These are phyloP conservation scores for Galerucella pusilla DNA, from an alignment of 2,888 invertebrate species.

Conservation along the genomic window DNA sequence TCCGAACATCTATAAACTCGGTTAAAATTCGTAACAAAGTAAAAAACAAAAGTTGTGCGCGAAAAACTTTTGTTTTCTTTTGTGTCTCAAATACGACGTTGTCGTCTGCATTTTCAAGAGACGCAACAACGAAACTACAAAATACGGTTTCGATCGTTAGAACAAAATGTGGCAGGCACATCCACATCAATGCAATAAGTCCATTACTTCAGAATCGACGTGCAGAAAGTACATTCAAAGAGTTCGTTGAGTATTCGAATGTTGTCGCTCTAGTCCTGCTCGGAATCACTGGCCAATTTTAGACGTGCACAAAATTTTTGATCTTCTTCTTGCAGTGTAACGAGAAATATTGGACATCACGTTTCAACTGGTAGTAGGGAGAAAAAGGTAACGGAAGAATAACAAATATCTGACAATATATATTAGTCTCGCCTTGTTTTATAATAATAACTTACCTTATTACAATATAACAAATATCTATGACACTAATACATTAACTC, in stretches of 20 bases:
- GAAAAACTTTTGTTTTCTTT: slow-evolving; percentile 27
- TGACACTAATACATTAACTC: neutral
- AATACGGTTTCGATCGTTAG: slow-evolving; percentile 30
- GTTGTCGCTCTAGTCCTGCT: slow-evolving; percentile 50
- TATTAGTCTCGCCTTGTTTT: neutral
- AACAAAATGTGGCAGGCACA: slow-evolving; percentile 35
- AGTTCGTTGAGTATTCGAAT: slow-evolving; percentile 52
- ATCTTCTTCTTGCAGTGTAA: slow-evolving; percentile 38
- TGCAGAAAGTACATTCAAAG: slow-evolving; percentile 46
- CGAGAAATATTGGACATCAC: slow-evolving; percentile 31
- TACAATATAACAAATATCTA: neutral
- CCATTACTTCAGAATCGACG: slow-evolving; percentile 45
- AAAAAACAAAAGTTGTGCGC: slow-evolving; percentile 17
- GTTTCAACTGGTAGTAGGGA: slow-evolving; percentile 26
- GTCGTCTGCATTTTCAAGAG: slow-evolving; percentile 25
- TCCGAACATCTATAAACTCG: slow-evolving; percentile 17
- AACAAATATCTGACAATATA: slow-evolving; percentile 21
- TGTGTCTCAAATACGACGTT: slow-evolving; percentile 27
- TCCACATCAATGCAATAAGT: slow-evolving; percentile 44
- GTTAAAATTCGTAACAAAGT: slow-evolving; percentile 21
- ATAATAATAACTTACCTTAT: neutral
- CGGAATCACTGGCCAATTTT: slow-evolving; percentile 54
- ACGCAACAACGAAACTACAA: slow-evolving; percentile 23
- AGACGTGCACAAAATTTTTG: slow-evolving; percentile 55
- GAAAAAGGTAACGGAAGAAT: slow-evolving; percentile 7